Evolutionary conservation across 2,797 vertebrate genomes (phyloP), one percentile per base, ranked within the genome.

Genomic region (Acrossocheilus wenchowensis): DNA sequence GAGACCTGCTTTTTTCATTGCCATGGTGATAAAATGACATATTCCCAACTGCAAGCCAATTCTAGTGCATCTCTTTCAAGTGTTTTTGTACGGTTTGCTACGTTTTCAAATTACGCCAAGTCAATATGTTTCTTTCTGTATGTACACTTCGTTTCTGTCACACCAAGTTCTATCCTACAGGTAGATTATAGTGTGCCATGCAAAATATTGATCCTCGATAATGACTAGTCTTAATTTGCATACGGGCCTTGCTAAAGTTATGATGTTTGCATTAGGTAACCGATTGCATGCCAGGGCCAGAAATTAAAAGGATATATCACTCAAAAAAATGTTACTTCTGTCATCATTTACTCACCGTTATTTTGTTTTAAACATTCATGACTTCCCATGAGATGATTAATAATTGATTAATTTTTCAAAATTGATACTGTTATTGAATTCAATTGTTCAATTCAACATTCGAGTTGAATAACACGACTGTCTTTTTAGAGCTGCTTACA

Each of bases 21-120:
- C 64, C 83, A 84, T 84, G 74, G 83, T 78, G 83, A 84, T 69
- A 78, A 50, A 68, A 84, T 78, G 36, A 43, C 74, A 84, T 26
- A 41, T 84, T 78, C 48, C 34, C 48, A 64, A 68, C 15, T 15
- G 34, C 83, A 69, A 78, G 34, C 48, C 34, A 78, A 84, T 78
- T 69, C 57, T 17, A 52, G 23, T 78, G 60, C 60, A 78, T 84
- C 60, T 41, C 66, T 54, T 41, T 75, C 45, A 78, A 69, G 48
- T 69, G 74, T 30, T 57, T 78, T 41, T 77, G 2, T 77, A 9
- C 9, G 15, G 21, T 7, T 41, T 43, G 39, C 52, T 54, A 50
- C 21, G 74, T 23, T 69, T 78, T 68, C 54, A 57, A 69, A 69
- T 41, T 78, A 17, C 8, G 17, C 9, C 43, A 14, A 77, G 60